A percentile compares a stretch with the other conserved stretches of the same genome.
phyloP scores from a whole-genome alignment of 2,113 vertebrate species.

The Oxyura jamaicensis region DNA sequence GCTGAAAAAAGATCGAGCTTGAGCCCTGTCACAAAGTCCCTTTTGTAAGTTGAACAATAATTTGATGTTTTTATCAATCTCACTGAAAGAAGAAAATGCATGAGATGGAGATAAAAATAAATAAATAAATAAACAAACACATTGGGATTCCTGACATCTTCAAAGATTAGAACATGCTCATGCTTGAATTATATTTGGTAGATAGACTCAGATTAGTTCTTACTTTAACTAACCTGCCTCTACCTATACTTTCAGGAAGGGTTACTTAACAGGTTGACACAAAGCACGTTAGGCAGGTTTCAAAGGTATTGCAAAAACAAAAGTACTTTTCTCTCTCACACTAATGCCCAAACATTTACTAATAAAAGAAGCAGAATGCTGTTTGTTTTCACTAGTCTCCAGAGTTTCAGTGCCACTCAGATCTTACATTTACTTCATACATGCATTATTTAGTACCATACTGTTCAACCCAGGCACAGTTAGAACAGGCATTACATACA shows the following conservation, averaged over 20 bases:
- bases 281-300: background rate
- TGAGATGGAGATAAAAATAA: background rate
- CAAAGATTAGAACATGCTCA: background rate
- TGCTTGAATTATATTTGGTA: background rate
- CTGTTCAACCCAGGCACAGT: constrained; percentile 25
- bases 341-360: background rate
- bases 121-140: background rate
- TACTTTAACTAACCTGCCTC: background rate
- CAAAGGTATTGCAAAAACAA: background rate
- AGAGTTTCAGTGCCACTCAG: background rate
- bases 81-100: background rate
- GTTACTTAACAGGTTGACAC: background rate
- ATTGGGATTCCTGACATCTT: background rate
- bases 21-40: background rate
- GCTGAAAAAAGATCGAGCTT: background rate
- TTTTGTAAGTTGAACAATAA: background rate
- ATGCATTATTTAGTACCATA: constrained; percentile 8
- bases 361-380: background rate
- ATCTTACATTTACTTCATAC: background rate
- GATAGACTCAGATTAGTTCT: background rate
- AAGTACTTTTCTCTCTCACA: background rate
- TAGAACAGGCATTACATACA: background rate
- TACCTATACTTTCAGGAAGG: background rate
- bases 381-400: background rate
- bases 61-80: background rate